phyloP scores from a whole-genome alignment of 2,797 vertebrate species.

The Menidia menidia region DNA sequence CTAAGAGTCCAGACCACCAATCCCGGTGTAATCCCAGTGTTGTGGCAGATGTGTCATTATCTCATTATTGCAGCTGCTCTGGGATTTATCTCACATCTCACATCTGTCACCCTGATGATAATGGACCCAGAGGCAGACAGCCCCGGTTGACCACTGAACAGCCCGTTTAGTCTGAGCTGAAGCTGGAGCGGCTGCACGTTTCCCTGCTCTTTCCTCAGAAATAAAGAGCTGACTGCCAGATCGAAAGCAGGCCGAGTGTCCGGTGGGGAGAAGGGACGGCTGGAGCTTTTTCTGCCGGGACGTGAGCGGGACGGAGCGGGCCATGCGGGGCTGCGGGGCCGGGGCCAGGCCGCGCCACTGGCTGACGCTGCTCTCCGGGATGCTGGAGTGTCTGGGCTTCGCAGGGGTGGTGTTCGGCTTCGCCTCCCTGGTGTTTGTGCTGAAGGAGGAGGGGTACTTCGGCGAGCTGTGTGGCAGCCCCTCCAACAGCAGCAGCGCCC shows the following conservation, averaged over 20 bases:
- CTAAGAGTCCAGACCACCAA: not conserved
- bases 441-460: slow-evolving; percentile 88
- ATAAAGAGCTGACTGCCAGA: not conserved
- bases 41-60: not conserved
- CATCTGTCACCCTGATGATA: not conserved
- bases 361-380: slow-evolving; percentile 84
- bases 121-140: not conserved
- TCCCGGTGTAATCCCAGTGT: not conserved
- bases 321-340: slow-evolving; percentile 50
- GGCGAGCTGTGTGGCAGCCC: slow-evolving; percentile 72
- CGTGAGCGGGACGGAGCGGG: slow-evolving; percentile 2
- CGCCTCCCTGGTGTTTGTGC: slow-evolving; percentile 88
- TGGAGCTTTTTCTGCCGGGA: slow-evolving; percentile 1
- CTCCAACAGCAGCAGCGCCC: slow-evolving; percentile 24
- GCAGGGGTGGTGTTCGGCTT: slow-evolving; percentile 89
- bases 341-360: slow-evolving; percentile 64
- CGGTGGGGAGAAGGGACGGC: not conserved
- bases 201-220: not conserved
- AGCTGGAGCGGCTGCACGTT: not conserved
- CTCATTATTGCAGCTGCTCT: slow-evolving; percentile 2
- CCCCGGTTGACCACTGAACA: not conserved
- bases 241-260: not conserved
- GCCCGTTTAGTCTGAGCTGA: not conserved
- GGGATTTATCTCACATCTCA: not conserved
- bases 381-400: slow-evolving; percentile 90